Evolutionary conservation across 2,797 vertebrate genomes (phyloP).

Genomic region (Enoplosus armatus): DNA sequence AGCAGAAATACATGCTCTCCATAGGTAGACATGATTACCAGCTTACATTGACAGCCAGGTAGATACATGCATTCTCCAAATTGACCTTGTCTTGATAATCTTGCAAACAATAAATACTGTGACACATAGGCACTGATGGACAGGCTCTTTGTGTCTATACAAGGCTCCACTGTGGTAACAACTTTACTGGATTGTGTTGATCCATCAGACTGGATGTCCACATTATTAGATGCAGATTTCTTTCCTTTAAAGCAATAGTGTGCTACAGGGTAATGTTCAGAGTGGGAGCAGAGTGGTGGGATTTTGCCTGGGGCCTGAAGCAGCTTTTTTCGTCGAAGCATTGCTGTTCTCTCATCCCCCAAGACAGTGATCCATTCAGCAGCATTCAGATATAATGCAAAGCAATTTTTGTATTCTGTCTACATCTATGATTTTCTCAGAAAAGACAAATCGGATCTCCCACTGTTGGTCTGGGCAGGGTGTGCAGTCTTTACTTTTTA

Average conservation of each 20-base stretch:
- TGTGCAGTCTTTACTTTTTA: not conserved
- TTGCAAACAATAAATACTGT: constrained; percentile 7
- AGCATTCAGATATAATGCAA: constrained; percentile 29
- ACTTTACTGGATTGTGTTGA: constrained; percentile 38
- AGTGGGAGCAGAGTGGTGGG: constrained; percentile 21
- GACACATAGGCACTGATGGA: constrained; percentile 14
- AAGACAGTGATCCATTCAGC: constrained; percentile 40
- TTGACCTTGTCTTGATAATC: constrained; percentile 11
- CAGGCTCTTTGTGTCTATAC: constrained; percentile 22
- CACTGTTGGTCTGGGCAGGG: not conserved
- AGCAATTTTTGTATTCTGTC: constrained; percentile 34
- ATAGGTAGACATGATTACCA: constrained; percentile 19
- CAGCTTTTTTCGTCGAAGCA: constrained; percentile 17
- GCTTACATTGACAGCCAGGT: constrained; percentile 9
- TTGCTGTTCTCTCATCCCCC: constrained; percentile 33
- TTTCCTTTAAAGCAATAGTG: constrained; percentile 40
- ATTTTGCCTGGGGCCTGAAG: constrained; percentile 32
- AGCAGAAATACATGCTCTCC: constrained; percentile 28
- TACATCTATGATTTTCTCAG: constrained; percentile 8
- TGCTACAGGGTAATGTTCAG: constrained; percentile 22
- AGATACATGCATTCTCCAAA: constrained; percentile 33
- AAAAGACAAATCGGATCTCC: constrained; percentile 1
- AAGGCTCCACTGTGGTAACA: constrained; percentile 14
- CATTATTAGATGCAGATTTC: constrained; percentile 44
- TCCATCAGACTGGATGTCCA: constrained; percentile 31